Conservation (phyloP, 1,140 invertebrate genomes). For the Chymomyza costata region DNA sequence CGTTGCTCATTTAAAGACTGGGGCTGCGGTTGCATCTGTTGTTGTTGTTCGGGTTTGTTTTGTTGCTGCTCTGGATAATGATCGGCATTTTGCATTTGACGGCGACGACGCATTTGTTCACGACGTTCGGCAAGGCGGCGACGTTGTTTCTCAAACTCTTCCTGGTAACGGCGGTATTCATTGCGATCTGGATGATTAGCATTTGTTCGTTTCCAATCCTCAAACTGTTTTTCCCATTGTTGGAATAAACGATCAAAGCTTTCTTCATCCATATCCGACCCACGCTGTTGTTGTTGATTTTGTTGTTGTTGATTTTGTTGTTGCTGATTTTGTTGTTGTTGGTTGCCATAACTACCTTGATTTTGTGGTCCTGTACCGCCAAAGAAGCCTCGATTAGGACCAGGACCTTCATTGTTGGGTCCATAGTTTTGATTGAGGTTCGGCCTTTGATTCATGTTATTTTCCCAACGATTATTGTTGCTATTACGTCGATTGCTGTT, state of each 20-base stretch:
- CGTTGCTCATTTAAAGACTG: background rate
- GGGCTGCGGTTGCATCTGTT: background rate
- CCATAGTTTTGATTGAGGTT: no score
- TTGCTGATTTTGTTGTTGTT: constrained; percentile 17
- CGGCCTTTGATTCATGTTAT: no score
- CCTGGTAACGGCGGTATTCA: constrained; percentile 88
- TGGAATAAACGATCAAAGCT: constrained; percentile 88
- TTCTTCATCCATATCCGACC: constrained; percentile 80
- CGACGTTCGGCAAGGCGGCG: constrained; percentile 84
- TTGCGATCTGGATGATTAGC: constrained; percentile 89
- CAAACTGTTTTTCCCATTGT: constrained; percentile 90
- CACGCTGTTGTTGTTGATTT: constrained; percentile 10
- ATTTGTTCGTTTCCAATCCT: constrained; percentile 89
- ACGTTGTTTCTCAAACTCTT: constrained; percentile 87
- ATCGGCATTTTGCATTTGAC: constrained; percentile 19
- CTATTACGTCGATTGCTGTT: no score
- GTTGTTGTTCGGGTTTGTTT: background rate
- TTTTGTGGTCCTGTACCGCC: constrained; percentile 2
- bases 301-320: constrained; percentile 14
- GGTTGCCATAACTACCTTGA: constrained; percentile 24
- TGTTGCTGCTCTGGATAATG: background rate
- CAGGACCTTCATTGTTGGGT: constrained; percentile 7
- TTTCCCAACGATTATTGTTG: no score
- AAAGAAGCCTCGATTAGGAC: constrained; percentile 27
- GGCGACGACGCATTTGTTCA: constrained; percentile 86